Percentiles rank a stretch among this genome's conserved stretches.
Evolutionary conservation across 2,113 vertebrate species (phyloP).

Genomic region (Burhinus oedicnemus): DNA sequence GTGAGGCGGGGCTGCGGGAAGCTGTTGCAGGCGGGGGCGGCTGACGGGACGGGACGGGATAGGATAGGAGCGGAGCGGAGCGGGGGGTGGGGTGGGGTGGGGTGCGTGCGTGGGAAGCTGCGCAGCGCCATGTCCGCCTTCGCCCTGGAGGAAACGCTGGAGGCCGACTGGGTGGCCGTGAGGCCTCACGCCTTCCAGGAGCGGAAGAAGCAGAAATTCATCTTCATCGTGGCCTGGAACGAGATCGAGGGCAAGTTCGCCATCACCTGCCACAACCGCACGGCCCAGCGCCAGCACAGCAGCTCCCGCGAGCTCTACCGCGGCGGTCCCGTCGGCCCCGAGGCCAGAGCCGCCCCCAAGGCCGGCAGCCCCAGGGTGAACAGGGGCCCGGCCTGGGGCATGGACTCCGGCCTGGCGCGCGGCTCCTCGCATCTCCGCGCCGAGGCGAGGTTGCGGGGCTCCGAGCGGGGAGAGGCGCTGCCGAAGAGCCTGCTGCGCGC

Average conservation of each 20-base stretch:
- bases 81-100: background rate
- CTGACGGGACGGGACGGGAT: background rate
- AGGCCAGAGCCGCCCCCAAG: slow-evolving; percentile 41
- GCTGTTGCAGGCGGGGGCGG: background rate
- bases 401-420: background rate
- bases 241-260: slow-evolving; percentile 96
- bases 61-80: too few relatives aligned
- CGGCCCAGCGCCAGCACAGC: slow-evolving; percentile 86
- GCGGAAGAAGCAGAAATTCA: slow-evolving; percentile 91
- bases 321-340: background rate
- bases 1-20: background rate
- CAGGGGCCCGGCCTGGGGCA: slow-evolving; percentile 48
- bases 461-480: background rate
- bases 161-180: slow-evolving; percentile 94
- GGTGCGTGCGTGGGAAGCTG: background rate
- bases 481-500: slow-evolving; percentile 12
- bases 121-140: slow-evolving; percentile 79
- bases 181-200: slow-evolving; percentile 92
- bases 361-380: slow-evolving; percentile 6
- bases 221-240: slow-evolving; percentile 98
- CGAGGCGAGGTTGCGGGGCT: background rate
- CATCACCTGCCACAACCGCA: slow-evolving; percentile 95
- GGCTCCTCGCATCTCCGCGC: background rate
- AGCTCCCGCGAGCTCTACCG: slow-evolving; percentile 71
- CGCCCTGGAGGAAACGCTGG: slow-evolving; percentile 88